Conservation (phyloP, 2,113 vertebrate genomes). For the Rhea americana region DNA sequence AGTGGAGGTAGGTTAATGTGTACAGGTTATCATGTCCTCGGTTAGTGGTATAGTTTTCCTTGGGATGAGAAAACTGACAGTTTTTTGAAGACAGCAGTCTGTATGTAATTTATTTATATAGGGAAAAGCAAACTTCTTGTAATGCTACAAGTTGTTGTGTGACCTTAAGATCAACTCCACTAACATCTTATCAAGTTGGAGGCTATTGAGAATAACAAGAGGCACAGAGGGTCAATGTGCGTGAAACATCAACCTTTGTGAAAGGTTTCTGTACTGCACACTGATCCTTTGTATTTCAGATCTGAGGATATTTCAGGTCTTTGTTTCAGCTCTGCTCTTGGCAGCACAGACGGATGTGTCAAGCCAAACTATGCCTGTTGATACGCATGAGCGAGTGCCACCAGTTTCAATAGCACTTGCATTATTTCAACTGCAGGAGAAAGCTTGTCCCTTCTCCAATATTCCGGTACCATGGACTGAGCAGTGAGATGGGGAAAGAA, state of each 20-base stretch:
- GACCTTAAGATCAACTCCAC: background rate
- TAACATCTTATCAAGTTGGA: background rate
- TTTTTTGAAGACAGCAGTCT: background rate
- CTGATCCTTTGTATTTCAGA: background rate
- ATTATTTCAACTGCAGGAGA: background rate
- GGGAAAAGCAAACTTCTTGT: background rate
- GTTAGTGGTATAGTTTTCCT: background rate
- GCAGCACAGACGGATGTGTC: background rate
- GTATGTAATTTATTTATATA: background rate
- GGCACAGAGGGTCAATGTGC: background rate
- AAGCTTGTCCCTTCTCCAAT: fast-evolving
- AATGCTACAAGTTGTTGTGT: background rate
- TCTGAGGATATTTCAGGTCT: background rate
- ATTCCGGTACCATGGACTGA: background rate
- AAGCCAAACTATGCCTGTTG: background rate
- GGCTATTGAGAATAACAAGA: background rate
- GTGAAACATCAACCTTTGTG: background rate
- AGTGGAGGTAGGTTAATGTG: background rate
- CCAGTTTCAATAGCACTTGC: background rate
- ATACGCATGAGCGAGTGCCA: background rate
- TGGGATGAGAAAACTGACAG: background rate
- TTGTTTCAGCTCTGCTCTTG: background rate
- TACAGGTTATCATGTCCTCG: background rate
- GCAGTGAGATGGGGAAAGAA: background rate
- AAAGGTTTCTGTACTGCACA: background rate